Evolutionary conservation across 2,888 invertebrate species (phyloP), one percentile per base, ranked within the genome.

Genomic region (Habrosyne pyritoides): DNA sequence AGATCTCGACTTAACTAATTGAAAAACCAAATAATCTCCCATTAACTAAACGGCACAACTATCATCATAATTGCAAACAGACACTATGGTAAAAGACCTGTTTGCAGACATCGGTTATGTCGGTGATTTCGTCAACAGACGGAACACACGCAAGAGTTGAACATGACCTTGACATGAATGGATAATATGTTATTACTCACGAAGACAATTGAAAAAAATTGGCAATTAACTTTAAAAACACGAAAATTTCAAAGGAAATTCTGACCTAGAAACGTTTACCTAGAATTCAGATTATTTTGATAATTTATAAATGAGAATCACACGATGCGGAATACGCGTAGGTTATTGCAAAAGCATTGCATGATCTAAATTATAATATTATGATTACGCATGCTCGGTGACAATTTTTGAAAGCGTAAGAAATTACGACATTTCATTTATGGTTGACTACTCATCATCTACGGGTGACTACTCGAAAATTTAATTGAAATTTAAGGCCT

Each of bases 141-240:
- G 51, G 53, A 57, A 57, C 59, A 54, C 52, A 24, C 53, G 6
- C 46, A 51, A 52, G 21, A 14, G 12, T 1, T 26, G 5, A 6
- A 50, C 28, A n/a, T 28, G 24, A 47, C 67, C 71, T 59, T 71
- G 70, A 57, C 72, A 69, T 48, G 56, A 21, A 63, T 67, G 21
- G 12, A 7, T 46, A 30, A 47, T 53, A 14, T 10, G 10, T 36
- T 2, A 36, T 14, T 36, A 36, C 14, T 30, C n/a, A 14, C 2
- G 26, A 50, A 50, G 28, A 50, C 50, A 50, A 50, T 50, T 30
- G 28, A 18, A 50, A 14, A 28, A 50, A 2, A 7, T 10, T 28
- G 24, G 49, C 10, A 28, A 50, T 28, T 24, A 21, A n/a, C 6
- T 14, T 21, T 5, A 28, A 50, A 30, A 14, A 10, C 22, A 10